Percentiles rank a stretch among this genome's conserved stretches.
Evolutionary conservation across 1,140 invertebrate species (phyloP).

Genomic region (Liolophura sinensis): DNA sequence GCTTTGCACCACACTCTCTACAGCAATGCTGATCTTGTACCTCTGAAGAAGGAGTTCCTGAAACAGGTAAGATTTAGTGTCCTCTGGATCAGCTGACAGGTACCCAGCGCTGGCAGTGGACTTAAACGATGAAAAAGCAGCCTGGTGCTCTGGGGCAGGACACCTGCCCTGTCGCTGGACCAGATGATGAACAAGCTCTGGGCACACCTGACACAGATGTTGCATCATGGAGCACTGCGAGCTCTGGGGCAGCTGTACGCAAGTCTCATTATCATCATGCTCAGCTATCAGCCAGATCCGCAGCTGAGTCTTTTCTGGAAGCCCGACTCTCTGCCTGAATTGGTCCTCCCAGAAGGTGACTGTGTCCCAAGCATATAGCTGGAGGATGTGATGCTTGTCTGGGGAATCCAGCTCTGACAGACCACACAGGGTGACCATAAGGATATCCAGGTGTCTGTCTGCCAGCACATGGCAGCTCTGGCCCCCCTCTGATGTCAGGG

Average conservation of each 20-base stretch:
- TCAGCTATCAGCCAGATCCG: constrained; percentile 12
- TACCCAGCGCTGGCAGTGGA: too few relatives aligned
- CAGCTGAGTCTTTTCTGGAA: neutral
- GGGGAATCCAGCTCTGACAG: constrained; percentile 1
- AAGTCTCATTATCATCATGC: constrained; percentile 1
- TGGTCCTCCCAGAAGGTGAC: constrained; percentile 12
- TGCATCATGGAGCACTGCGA: neutral
- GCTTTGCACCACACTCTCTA: too few relatives aligned
- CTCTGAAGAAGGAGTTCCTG: too few relatives aligned
- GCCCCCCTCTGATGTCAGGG: neutral
- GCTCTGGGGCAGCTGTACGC: neutral
- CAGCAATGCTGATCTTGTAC: too few relatives aligned
- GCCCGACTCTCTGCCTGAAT: constrained; percentile 7
- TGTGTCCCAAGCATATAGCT: constrained; percentile 14
- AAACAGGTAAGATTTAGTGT: too few relatives aligned
- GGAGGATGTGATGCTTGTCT: constrained; percentile 6
- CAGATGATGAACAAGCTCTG: too few relatives aligned
- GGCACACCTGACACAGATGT: too few relatives aligned
- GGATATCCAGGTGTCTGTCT: constrained; percentile 16
- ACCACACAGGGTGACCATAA: constrained; percentile 4
- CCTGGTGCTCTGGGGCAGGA: too few relatives aligned
- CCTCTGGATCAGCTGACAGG: too few relatives aligned
- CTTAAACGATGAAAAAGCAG: too few relatives aligned
- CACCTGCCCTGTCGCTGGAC: too few relatives aligned
- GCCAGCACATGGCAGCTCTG: constrained; percentile 7